These are phyloP conservation scores for Tribolium castaneum DNA, from an alignment of 1,140 invertebrate species.

Conservation along the genomic window DNA sequence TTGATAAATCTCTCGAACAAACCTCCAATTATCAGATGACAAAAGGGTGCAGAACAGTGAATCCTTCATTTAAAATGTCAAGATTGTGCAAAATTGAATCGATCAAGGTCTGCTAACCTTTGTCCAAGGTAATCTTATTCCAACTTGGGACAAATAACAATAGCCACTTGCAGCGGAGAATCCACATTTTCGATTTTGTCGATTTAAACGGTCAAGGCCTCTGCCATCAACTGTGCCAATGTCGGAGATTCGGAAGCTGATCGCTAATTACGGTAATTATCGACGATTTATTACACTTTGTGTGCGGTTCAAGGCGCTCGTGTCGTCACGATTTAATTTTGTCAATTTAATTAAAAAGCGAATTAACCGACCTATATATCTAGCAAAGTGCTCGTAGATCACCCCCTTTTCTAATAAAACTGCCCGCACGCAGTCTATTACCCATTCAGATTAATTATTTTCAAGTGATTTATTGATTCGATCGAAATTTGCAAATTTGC, in stretches of 20 bases:
- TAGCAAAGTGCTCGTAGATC: constrained; percentile 41
- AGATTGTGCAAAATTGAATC: constrained; percentile 39
- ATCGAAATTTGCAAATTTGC: neutral
- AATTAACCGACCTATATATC: constrained; percentile 19
- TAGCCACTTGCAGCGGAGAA: neutral
- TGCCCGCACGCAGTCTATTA: constrained; percentile 44
- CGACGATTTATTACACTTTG: neutral
- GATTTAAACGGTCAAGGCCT: neutral
- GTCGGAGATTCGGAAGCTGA: neutral
- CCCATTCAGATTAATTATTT: constrained; percentile 46
- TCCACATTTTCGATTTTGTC: neutral
- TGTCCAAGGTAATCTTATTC: constrained; percentile 38
- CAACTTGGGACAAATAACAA: neutral
- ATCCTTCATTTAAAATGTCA: constrained; percentile 41
- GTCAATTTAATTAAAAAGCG: constrained; percentile 40
- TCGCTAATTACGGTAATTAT: neutral
- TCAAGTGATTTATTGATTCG: constrained; percentile 43
- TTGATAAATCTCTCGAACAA: neutral
- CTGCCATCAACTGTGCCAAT: neutral
- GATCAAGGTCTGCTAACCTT: constrained; percentile 41
- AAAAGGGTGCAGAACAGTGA: constrained; percentile 3
- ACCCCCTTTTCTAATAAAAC: constrained; percentile 41
- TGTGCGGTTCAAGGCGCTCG: neutral
- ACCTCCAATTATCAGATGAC: neutral
- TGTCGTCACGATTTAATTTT: neutral